Evolutionary conservation across 2,797 vertebrate genomes (phyloP), one percentile per base, ranked within the genome.

Genomic region (Pseudomugil tenellus): DNA sequence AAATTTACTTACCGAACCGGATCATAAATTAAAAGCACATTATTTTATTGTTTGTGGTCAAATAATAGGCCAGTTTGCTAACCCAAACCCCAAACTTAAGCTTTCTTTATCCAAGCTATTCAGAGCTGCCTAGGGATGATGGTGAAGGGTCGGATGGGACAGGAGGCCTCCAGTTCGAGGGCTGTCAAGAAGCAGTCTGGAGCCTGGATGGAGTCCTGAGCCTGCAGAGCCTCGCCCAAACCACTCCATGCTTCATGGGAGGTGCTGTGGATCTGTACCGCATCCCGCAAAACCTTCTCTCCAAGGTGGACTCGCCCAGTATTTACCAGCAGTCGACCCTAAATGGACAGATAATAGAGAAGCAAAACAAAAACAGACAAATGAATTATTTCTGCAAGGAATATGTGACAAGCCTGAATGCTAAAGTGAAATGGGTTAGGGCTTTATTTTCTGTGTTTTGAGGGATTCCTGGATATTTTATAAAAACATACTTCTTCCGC

Each of bases 121-220:
- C 93, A 99, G 32, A 99, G 96, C 88, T 97, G 95, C 62, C 97
- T 92, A 67, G 97, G 94, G 80, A 99, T 98, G 90, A 98, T 88
- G n/a, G 92, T 95, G 92, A 99, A 99, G 0, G 97, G 96, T 25
- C 96, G 84, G 72, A 98, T 91, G 0, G 98, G 97, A 82, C 96
- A 96, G 93, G 96, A 96, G 77, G 97, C 94, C 91, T 99, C 98
- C 21, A 99, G 93, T 85, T 99, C 97, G 69, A 99, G 91, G 29
- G 97, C 97, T 0, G 95, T 97, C 63, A 98, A 85, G 90, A 98
- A 98, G 88, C 97, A 98, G 66, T 99, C 97, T 0, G 94, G 94
- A 0, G 97, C 97, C 91, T 97, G 96, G 0, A 89, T 84, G 80
- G 93, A 94, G 68, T 94, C 92, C 61, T 92, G 94, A 46, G 89